Base-by-base conservation (phyloP, 2,888 invertebrate genomes). In the Dyspetes luteomarginatus region DNA sequence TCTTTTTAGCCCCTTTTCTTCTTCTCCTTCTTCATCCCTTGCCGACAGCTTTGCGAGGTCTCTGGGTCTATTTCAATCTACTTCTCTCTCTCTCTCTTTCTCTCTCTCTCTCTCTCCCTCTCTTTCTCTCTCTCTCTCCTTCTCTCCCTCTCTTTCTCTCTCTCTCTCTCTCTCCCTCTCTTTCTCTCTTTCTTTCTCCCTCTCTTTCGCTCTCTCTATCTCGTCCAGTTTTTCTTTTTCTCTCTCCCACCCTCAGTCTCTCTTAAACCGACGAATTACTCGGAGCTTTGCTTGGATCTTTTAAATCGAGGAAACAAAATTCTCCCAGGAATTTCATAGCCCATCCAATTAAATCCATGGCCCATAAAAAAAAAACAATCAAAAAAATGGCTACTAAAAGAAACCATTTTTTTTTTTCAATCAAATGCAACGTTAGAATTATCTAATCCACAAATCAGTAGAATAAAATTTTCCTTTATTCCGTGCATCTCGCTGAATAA, bases 41-140 rank as follows among this genome's bases (percentile, higher is more conserved):
- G 64, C 45, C 60, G 41, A 62, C 62, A 41, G 36, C 56, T 56
- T 50, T 12, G 4, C 48, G 17, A 55, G 55, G 62, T 68, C 67
- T 52, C 48, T 65, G 75, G 67, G 62, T 65, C 73, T 74, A 82
- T 81, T 81, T 77, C 82, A 74, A 71, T 84, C 81, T 83, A 58
- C 76, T 64, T 73, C 72, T 45, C 56, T 22, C 55, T 5, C 12
- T 55, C 68, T 28, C 12, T 62, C 62, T 72, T 62, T 48, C 74
- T 50, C 65, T 71, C 69, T 64, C 19, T 65, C 68, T 48, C 48
- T 30, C 48, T 30, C 71, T 67, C n/a, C n/a, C n/a, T n/a, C n/a
- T n/a, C n/a, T n/a, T n/a, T n/a, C n/a, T n/a, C n/a, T n/a, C n/a
- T n/a, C n/a, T n/a, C n/a, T n/a, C 69, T 55, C 41, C 60, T 48